Percentiles rank a stretch among this genome's conserved stretches.
These are phyloP conservation scores for Hirtodrosophila cameraria DNA, from an alignment of 2,888 invertebrate genomes.

Conservation along the genomic window DNA sequence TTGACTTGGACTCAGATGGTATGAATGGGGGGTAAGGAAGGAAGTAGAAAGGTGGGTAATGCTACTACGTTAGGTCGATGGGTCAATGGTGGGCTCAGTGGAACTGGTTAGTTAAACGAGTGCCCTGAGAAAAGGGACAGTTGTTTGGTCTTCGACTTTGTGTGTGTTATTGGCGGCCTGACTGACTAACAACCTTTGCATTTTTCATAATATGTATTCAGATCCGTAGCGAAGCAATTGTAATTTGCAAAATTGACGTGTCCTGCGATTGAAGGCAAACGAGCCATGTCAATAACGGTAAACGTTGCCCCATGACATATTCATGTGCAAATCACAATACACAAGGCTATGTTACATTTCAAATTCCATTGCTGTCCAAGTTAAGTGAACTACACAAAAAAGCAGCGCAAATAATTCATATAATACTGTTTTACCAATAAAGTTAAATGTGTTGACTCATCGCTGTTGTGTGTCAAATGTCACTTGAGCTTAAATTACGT, in stretches of 20 bases:
- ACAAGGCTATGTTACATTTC: conserved; percentile 21
- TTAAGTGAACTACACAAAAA: background rate
- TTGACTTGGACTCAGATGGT: conserved; percentile 57
- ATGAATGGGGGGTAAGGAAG: conserved; percentile 3
- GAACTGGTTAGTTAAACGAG: background rate
- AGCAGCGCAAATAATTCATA: conserved; percentile 15
- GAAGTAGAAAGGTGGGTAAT: background rate
- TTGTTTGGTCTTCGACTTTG: conserved; percentile 49
- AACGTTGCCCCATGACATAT: conserved; percentile 48
- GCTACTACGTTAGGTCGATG: conserved; percentile 2
- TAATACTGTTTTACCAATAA: background rate
- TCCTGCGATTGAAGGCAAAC: conserved; percentile 22
- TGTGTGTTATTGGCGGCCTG: conserved; percentile 9
- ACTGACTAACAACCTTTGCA: conserved; percentile 60
- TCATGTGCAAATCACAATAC: conserved; percentile 62
- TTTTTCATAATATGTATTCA: conserved; percentile 67
- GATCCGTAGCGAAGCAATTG: conserved; percentile 69
- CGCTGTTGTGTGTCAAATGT: too few species aligned
- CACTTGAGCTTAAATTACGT: too few species aligned
- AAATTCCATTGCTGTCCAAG: conserved; percentile 20
- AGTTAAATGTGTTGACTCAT: too few species aligned
- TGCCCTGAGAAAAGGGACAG: conserved; percentile 70
- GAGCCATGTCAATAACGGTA: conserved; percentile 34
- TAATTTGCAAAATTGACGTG: conserved; percentile 75
- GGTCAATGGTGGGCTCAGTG: background rate